Evolutionary conservation across 2,888 invertebrate genomes (phyloP).

Genomic region (Napeogenes inachia): DNA sequence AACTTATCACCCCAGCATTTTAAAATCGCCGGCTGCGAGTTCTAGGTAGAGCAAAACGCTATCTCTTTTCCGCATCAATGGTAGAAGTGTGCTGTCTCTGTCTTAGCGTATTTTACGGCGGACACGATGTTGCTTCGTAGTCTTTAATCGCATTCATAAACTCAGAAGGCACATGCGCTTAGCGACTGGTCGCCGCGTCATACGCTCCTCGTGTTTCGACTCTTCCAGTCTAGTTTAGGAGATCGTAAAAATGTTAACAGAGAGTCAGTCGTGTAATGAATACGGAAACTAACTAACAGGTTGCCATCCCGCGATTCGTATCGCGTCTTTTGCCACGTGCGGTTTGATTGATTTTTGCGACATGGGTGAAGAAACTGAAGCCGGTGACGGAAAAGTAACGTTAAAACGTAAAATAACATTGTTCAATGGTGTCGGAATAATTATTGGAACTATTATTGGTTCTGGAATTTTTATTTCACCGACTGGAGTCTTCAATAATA

Average conservation of each 20-base stretch:
- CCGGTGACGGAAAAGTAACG: conserved; percentile 78
- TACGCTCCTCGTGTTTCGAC: conserved; percentile 32
- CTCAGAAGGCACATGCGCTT: conserved; percentile 54
- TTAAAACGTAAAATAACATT: conserved; percentile 90
- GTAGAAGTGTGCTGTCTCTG: conserved; percentile 15
- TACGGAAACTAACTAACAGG: conserved; percentile 41
- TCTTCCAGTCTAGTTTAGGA: conserved; percentile 55
- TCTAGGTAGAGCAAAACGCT: conserved; percentile 14
- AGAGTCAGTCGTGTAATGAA: conserved; percentile 63
- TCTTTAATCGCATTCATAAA: conserved; percentile 23
- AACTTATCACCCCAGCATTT: conserved; percentile 1
- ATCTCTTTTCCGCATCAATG: conserved; percentile 24
- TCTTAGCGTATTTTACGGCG: conserved; percentile 22
- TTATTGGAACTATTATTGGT: conserved; percentile 93
- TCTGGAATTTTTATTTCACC: conserved; percentile 95
- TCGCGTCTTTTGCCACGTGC: conserved; percentile 49
- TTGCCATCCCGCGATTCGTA: conserved; percentile 23
- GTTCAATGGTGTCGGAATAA: conserved; percentile 90
- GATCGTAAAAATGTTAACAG: conserved; percentile 64
- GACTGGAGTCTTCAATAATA: conserved; percentile 84
- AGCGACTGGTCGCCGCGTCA: conserved; percentile 42
- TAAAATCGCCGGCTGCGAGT: conserved; percentile 15
- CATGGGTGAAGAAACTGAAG: conserved; percentile 70
- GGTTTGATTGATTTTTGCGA: conserved; percentile 69
- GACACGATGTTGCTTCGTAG: conserved; percentile 20